Evolutionary conservation across 1,140 invertebrate genomes (phyloP).

Genomic region (Drosophila seguyi): DNA sequence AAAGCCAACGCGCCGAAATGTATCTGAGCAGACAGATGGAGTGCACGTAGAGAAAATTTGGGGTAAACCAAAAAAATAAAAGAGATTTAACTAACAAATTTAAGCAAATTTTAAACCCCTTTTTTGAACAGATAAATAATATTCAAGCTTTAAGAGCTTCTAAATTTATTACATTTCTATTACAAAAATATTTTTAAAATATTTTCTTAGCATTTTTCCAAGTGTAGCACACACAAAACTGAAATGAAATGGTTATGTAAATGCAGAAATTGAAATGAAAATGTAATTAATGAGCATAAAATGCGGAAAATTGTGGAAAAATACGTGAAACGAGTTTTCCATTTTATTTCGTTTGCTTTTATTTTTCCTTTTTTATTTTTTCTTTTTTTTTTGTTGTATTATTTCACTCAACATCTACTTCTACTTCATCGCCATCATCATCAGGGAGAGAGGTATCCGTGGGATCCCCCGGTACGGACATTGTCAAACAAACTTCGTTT

Average conservation of each 20-base stretch:
- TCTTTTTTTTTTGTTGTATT: background rate
- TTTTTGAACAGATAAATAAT: no score
- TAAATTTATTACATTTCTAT: no score
- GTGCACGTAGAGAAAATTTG: background rate
- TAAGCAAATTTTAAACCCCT: no score
- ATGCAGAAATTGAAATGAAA: conserved; percentile 76
- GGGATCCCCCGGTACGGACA: conserved; percentile 34
- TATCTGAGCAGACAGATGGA: conserved; percentile 26
- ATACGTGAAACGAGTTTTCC: conserved; percentile 74
- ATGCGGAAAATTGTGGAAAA: conserved; percentile 76
- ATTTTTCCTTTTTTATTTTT: conserved; percentile 4
- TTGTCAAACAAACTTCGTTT: conserved; percentile 65
- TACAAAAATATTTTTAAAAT: no score
- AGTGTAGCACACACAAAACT: conserved; percentile 4
- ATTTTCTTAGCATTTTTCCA: background rate
- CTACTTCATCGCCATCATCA: conserved; percentile 15
- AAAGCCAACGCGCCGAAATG: conserved; percentile 20
- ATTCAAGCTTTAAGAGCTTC: no score
- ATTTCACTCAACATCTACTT: conserved; percentile 34
- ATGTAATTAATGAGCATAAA: conserved; percentile 82
- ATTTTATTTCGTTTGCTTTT: conserved; percentile 48
- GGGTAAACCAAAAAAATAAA: no score
- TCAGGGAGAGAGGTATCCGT: background rate
- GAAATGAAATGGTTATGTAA: conserved; percentile 75
- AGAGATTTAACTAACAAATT: no score